A percentile compares a stretch with the other conserved stretches of the same genome.
Conservation (phyloP, 2,113 vertebrate genomes). For the Lepisosteus osseus region DNA sequence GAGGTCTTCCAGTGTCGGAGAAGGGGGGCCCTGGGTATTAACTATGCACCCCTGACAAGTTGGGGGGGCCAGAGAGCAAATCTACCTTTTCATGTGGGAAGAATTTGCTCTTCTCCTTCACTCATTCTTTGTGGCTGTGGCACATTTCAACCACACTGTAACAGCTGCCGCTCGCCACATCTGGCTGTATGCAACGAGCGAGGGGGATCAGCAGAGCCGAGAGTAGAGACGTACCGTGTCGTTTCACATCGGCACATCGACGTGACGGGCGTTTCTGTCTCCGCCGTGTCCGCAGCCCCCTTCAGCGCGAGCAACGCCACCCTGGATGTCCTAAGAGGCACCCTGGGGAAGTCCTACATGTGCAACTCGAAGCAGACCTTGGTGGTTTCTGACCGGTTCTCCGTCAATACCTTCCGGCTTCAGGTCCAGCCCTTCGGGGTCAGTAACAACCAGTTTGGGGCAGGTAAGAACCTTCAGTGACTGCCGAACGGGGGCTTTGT, state of each 20-base stretch:
- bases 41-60: no score
- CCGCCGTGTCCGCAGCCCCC: slow-evolving; percentile 26
- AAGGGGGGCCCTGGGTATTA: no score
- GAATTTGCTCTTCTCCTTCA: not conserved
- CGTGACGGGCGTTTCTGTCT: not conserved
- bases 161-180: no score
- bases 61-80: no score
- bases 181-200: not conserved
- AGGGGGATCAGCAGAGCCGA: not conserved
- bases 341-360: slow-evolving; percentile 82
- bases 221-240: not conserved
- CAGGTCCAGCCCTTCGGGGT: slow-evolving; percentile 87
- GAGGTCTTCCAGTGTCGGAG: no score
- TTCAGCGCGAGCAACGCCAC: slow-evolving; percentile 53
- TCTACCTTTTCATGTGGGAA: not conserved
- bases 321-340: slow-evolving; percentile 75
- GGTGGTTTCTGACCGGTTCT: slow-evolving; percentile 47
- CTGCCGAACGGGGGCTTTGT: no score
- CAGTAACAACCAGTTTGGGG: slow-evolving; percentile 71
- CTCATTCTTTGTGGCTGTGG: no score
- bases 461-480: slow-evolving; percentile 65
- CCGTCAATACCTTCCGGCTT: slow-evolving; percentile 78
- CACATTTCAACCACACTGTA: no score
- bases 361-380: slow-evolving; percentile 78
- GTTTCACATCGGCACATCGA: not conserved